These are phyloP conservation scores for Drosophila fuyamai DNA, from an alignment of 1,140 invertebrate genomes.

Conservation along the genomic window DNA sequence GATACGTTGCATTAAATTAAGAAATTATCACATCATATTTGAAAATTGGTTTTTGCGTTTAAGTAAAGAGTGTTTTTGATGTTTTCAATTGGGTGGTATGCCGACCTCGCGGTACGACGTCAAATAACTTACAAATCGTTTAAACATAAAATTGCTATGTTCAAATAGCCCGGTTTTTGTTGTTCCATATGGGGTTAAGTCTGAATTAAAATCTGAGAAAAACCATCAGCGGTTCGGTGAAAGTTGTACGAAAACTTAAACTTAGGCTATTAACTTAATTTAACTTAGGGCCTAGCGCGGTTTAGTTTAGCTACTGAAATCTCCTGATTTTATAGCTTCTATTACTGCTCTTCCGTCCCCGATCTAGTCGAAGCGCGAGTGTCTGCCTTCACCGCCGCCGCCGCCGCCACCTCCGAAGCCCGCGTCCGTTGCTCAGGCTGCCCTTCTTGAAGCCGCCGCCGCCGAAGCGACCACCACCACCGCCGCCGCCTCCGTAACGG, in stretches of 20 bases:
- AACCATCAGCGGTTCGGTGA: slow-evolving; percentile 31
- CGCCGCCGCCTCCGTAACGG: slow-evolving; percentile 74
- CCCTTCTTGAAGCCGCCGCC: slow-evolving; percentile 82
- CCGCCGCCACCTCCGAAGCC: slow-evolving; percentile 62
- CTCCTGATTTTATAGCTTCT: slow-evolving; percentile 68
- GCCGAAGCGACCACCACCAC: slow-evolving; percentile 74
- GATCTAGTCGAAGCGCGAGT: slow-evolving; percentile 86
- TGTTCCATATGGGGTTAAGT: slow-evolving; percentile 19
- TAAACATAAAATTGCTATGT: slow-evolving; percentile 72
- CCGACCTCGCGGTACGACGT: slow-evolving; percentile 40
- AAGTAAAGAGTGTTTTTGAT: slow-evolving; percentile 63
- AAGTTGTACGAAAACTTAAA: slow-evolving; percentile 74
- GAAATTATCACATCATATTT: slow-evolving; percentile 78
- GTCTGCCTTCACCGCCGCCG: slow-evolving; percentile 84
- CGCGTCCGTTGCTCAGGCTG: slow-evolving; percentile 69
- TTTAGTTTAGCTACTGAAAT: slow-evolving; percentile 78
- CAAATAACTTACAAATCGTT: slow-evolving; percentile 68
- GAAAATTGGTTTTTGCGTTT: slow-evolving; percentile 61
- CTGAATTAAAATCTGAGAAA: slow-evolving; percentile 23
- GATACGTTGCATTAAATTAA: slow-evolving; percentile 79
- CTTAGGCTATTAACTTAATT: slow-evolving; percentile 71
- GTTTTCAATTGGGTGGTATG: slow-evolving; percentile 28
- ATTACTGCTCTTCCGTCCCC: slow-evolving; percentile 33
- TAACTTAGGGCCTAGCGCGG: slow-evolving; percentile 75
- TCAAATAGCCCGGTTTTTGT: slow-evolving; percentile 37